Evolutionary conservation across 2,888 invertebrate species (phyloP), one percentile per base, ranked within the genome.

Genomic region (Heliothis peltigera): DNA sequence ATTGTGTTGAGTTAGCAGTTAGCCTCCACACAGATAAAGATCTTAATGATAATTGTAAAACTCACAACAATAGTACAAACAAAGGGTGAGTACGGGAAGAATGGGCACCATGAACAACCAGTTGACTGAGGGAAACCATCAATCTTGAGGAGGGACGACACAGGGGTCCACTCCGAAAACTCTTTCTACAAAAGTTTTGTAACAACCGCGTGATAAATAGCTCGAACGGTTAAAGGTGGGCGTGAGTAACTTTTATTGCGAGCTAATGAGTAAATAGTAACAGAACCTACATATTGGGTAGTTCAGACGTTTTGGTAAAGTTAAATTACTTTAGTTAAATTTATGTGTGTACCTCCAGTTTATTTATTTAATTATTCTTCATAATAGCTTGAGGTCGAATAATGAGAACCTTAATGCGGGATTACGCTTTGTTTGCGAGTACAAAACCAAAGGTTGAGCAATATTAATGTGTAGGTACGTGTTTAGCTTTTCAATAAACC

Each of bases 131-230:
- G 83, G 83, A 87, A 85, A 85, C 87, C 89, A 92, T 93, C 92
- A 92, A 93, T 93, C 92, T 92, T 89, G 77, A 85, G 79, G 86
- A 87, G 84, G 89, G 89, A 87, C 85, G 91, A 91, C 91, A 88
- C 90, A 84, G 89, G 91, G 91, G 90, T 89, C 90, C 89, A 90
- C 89, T 89, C 86, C 80, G 80, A 86, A 81, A 90, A 92, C 91
- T 91, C 91, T 91, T 91, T 89, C 86, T 82, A 84, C 87, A 84
- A 87, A 92, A 92, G 87, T 91, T 92, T 91, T 89, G 88, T 88
- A 90, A 89, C 90, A 87, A 85, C 84, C 85, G 80, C 79, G 88
- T 92, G 92, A 93, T 92, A 91, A 92, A 93, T 92, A 88, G 88
- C 86, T 84, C 75, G 74, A 83, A 85, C 84, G 85, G 85, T 86